Evolutionary conservation across 2,888 invertebrate species (phyloP).

Genomic region (Thalpophila matura): DNA sequence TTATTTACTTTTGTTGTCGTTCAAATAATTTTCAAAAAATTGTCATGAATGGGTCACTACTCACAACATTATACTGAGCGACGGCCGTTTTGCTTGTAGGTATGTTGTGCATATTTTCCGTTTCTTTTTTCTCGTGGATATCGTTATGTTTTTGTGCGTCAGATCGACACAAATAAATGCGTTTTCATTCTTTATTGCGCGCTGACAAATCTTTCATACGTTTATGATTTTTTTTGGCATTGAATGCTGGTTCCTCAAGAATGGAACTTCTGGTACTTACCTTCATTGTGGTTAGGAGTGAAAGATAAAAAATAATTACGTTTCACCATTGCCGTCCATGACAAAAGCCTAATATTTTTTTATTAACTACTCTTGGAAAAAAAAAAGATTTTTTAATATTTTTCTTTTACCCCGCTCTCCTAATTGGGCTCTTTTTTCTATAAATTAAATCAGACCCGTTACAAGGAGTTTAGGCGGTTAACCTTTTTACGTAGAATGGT

Average conservation of each 20-base stretch:
- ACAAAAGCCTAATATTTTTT: constrained; percentile 58
- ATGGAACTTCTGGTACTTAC: constrained; percentile 19
- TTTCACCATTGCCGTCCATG: constrained; percentile 41
- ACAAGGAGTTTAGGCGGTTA: constrained; percentile 19
- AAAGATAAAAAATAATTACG: constrained; percentile 62
- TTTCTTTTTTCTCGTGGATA: too few relatives aligned
- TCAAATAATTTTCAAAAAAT: too few relatives aligned
- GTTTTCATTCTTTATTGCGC: too few relatives aligned
- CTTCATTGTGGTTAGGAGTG: not conserved
- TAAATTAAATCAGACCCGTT: constrained; percentile 45
- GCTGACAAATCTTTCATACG: too few relatives aligned
- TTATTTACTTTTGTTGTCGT: not conserved
- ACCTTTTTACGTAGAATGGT: not conserved
- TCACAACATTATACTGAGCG: too few relatives aligned
- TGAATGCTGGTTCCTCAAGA: not conserved
- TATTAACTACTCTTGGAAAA: constrained; percentile 46
- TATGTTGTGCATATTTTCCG: too few relatives aligned
- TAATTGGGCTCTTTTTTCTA: constrained; percentile 52
- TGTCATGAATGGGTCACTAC: too few relatives aligned
- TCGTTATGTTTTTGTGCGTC: too few relatives aligned
- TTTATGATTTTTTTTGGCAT: too few relatives aligned
- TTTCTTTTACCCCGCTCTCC: constrained; percentile 16
- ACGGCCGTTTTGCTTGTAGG: too few relatives aligned
- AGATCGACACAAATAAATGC: too few relatives aligned
- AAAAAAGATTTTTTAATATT: constrained; percentile 38